Evolutionary conservation across 1,140 invertebrate genomes (phyloP).

Genomic region (Periplaneta americana): DNA sequence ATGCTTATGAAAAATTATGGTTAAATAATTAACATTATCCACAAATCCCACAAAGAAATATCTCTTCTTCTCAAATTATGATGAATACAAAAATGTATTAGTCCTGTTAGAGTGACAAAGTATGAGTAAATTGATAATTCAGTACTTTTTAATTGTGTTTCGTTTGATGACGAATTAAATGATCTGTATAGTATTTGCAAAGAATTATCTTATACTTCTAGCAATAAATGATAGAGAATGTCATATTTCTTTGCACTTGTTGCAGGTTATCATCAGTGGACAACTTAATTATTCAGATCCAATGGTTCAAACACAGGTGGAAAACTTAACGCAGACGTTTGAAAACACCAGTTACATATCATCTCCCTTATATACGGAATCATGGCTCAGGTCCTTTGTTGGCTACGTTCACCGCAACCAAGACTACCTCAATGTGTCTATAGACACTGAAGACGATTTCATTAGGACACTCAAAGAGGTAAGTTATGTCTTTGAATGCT

Average conservation of each 20-base stretch:
- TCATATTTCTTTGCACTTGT: neutral
- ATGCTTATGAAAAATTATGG: no score
- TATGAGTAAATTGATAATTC: no score
- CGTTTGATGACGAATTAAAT: no score
- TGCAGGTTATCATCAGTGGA: slow-evolving; percentile 70
- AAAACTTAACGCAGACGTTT: slow-evolving; percentile 69
- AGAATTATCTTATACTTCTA: no score
- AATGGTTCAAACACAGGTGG: slow-evolving; percentile 67
- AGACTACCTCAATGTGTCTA: slow-evolving; percentile 67
- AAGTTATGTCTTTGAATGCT: slow-evolving; percentile 27
- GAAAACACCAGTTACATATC: slow-evolving; percentile 79
- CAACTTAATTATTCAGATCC: slow-evolving; percentile 82
- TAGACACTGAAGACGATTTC: slow-evolving; percentile 66
- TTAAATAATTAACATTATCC: no score
- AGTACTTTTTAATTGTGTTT: no score
- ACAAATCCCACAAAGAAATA: no score
- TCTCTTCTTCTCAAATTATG: no score
- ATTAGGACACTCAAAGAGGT: slow-evolving; percentile 69
- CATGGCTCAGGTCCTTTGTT: slow-evolving; percentile 83
- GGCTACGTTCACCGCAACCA: slow-evolving; percentile 69
- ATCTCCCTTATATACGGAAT: slow-evolving; percentile 77
- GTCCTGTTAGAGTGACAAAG: no score
- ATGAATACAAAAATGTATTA: no score
- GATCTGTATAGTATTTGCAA: no score
- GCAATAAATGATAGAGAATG: neutral